Base-by-base conservation (phyloP, 2,888 invertebrate genomes). In the Pammene aurita region DNA sequence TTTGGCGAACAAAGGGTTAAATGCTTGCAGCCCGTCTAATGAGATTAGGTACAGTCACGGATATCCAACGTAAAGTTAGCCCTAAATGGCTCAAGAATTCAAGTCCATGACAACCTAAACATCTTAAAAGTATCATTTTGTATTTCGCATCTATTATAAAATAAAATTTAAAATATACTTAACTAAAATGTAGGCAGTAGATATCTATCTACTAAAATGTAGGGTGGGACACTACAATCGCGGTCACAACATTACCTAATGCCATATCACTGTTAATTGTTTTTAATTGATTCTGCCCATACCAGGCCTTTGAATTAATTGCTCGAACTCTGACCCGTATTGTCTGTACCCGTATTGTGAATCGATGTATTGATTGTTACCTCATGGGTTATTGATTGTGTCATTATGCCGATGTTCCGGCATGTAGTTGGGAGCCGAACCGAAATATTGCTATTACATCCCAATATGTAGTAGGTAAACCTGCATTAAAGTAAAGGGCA, bases 281-380 rank as follows among this genome's bases (percentile, higher is more conserved):
- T 18, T 66, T 66, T 66, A 66, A 66, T 66, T 66, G 60, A 16
- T 66, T 41, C 66, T 55, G 44, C 63, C 63, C 54, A 63, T 44
- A 42, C 41, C 52, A 38, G 52, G 26, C 42, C 9, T 14, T 44
- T 44, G 50, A 50, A 62, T 62, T 62, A 62, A 62, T 62, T 62
- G 50, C 38, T 52, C 41, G 62, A 38, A 62, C 62, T 62, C 7
- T 62, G 62, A 62, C 62, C 41, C 41, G 13, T n/a, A 62, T 62
- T 62, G 62, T 62, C 48, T 41, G 50, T 26, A 16, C 11, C 38
- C 41, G 52, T n/a, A n/a, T n/a, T 62, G 62, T 62, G 62, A 62
- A 62, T 62, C 50, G 56, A 42, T 35, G 48, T 14, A 62, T 62
- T 7, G 52, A 52, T 62, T 46, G 44, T 44, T 61, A 18, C 62